Percentiles rank a stretch among this genome's conserved stretches.
Conservation (phyloP, 1,140 invertebrate genomes). For the Theocolax elegans region DNA sequence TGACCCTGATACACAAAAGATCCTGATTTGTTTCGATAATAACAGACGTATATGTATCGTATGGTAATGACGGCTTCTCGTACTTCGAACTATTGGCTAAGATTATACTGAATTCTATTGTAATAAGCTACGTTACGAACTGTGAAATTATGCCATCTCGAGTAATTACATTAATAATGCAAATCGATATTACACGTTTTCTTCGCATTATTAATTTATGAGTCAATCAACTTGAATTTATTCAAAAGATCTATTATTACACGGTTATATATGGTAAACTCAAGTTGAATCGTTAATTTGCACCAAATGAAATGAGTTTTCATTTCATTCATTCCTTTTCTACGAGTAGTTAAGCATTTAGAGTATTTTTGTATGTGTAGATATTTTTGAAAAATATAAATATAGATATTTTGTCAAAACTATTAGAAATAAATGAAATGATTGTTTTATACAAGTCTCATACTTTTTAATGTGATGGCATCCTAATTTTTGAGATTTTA, state of each 20-base stretch:
- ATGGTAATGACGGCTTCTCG: background rate
- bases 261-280: too few relatives aligned
- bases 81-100: too few relatives aligned
- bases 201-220: background rate
- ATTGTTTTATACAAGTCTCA: too few relatives aligned
- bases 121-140: background rate
- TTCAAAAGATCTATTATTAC: background rate
- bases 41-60: background rate
- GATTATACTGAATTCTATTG: background rate
- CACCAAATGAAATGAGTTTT: too few relatives aligned
- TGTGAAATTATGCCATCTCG: conserved; percentile 9
- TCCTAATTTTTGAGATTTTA: too few relatives aligned
- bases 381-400: too few relatives aligned
- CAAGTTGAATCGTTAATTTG: background rate
- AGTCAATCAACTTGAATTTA: conserved; percentile 6
- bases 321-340: too few relatives aligned
- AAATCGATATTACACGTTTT: background rate
- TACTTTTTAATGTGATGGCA: too few relatives aligned
- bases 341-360: too few relatives aligned
- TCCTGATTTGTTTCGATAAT: background rate
- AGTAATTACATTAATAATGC: background rate
- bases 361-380: too few relatives aligned
- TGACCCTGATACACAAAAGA: conserved; percentile 11
- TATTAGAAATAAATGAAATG: too few relatives aligned
- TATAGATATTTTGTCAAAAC: too few relatives aligned